Evolutionary conservation across 2,797 vertebrate species (phyloP), one percentile per base, ranked within the genome.

Genomic region (Kryptolebias ocellatus): DNA sequence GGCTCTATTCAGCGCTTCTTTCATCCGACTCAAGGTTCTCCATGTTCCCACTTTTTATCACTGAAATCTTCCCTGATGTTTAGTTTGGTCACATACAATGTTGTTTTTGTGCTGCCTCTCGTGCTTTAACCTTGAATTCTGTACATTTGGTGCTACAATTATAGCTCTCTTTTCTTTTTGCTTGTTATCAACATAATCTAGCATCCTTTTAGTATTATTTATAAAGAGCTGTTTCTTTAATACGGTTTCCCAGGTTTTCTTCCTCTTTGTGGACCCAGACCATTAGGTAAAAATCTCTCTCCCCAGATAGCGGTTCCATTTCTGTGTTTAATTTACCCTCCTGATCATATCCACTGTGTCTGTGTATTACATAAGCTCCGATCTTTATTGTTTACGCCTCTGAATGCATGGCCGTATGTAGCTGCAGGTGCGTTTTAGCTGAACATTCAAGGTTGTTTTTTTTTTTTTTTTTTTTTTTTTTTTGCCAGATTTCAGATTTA

Each of bases 21-120:
- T 73, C 71, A 60, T 67, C 79, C 24, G 18, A 54, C 46, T 82
- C 65, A 80, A 84, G 79, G 84, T 86, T 79, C 58, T 79, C 17
- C 4, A 2, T 79, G 29, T 52, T 39, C 49, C 44, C 4, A 4
- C 10, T 39, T 34, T 24, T 47, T 51, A 1, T 67, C 55, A 17
- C 6, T 45, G 15, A 47, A 70, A 59, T 42, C 52, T 53, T 60
- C 49, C 24, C 34, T 53, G 24, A 16, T 7, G 2, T 59, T 15
- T 18, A 15, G 29, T 51, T 12, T 45, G 17, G 45, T 60, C 18
- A 54, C 27, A n/a, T 39, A 56, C 57, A 63, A 46, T 49, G 15
- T 59, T 58, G 28, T 66, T 31, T 60, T 54, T 60, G 57, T 55
- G 24, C 20, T 53, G 5, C 39, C 16, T 50, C 17, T 53, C 27